Evolutionary conservation across 2,888 invertebrate species (phyloP).

Genomic region (Aphrophora alni): DNA sequence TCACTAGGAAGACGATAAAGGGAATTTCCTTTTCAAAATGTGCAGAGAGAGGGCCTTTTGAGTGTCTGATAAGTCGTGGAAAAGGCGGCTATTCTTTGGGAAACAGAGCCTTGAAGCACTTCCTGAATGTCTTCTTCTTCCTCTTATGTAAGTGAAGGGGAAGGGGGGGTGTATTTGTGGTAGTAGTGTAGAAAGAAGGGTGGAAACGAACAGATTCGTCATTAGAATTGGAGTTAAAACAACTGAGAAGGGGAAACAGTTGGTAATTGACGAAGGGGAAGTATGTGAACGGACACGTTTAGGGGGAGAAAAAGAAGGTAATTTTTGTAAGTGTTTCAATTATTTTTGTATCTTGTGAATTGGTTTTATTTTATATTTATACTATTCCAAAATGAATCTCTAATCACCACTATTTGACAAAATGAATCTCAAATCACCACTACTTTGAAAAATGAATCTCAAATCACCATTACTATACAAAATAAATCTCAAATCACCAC

Average conservation of each 20-base stretch:
- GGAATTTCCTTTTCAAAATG: background rate
- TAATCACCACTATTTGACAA: no score
- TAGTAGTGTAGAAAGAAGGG: background rate
- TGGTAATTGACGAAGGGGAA: background rate
- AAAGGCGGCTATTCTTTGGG: background rate
- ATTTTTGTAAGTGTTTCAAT: background rate
- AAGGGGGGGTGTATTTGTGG: background rate
- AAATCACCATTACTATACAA: no score
- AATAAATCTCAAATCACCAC: no score
- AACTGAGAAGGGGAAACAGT: background rate
- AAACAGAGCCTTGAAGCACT: background rate
- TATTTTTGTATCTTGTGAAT: no score
- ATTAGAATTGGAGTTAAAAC: background rate
- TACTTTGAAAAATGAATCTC: no score
- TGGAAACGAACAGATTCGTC: background rate
- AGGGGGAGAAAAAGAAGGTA: background rate
- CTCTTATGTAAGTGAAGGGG: background rate
- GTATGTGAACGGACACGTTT: background rate
- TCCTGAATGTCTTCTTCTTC: conserved; percentile 2
- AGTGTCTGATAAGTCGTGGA: background rate
- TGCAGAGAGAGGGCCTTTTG: background rate
- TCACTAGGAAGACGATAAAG: conserved; percentile 2
- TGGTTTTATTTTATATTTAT: no score
- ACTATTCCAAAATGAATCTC: no score
- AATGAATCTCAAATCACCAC: no score